Conservation (phyloP, 2,888 invertebrate species). For the Teleiodes luculella region DNA sequence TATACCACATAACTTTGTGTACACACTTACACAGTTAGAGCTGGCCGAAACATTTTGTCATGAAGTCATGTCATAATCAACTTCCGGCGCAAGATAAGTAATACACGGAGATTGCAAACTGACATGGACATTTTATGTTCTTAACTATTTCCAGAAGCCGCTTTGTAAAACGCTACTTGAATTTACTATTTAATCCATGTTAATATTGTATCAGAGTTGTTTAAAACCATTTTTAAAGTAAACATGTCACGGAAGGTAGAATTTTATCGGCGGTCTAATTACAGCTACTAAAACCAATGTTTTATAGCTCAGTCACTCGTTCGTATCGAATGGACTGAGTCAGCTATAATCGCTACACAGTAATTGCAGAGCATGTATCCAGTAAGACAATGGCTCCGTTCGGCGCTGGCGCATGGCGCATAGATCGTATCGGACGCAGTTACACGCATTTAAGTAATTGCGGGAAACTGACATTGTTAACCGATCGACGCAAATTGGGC, state of each 20-base stretch:
- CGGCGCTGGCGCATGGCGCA: conserved; percentile 45
- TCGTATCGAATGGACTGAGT: conserved; percentile 61
- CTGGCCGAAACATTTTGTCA: conserved; percentile 15
- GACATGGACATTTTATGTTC: conserved; percentile 49
- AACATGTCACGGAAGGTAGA: conserved; percentile 1
- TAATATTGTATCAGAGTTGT: too few relatives aligned
- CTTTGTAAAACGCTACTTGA: conserved; percentile 53
- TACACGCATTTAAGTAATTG: conserved; percentile 78
- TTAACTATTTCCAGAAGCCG: conserved; percentile 62
- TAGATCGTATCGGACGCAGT: conserved; percentile 72
- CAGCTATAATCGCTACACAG: conserved; percentile 71
- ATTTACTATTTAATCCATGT: conserved; percentile 34
- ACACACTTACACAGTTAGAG: neutral
- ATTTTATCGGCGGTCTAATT: conserved; percentile 61
- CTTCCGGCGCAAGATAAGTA: conserved; percentile 53
- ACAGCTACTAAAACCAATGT: conserved; percentile 62
- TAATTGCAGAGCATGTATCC: conserved; percentile 71
- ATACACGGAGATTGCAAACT: conserved; percentile 42
- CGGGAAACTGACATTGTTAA: conserved; percentile 75
- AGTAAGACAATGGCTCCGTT: conserved; percentile 67
- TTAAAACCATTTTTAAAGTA: neutral
- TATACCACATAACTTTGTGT: neutral
- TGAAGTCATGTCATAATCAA: conserved; percentile 22
- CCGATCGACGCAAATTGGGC: conserved; percentile 76
- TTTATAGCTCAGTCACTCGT: conserved; percentile 67